Evolutionary conservation across 2,888 invertebrate species (phyloP).

Genomic region (Sphecodes monilicornis): DNA sequence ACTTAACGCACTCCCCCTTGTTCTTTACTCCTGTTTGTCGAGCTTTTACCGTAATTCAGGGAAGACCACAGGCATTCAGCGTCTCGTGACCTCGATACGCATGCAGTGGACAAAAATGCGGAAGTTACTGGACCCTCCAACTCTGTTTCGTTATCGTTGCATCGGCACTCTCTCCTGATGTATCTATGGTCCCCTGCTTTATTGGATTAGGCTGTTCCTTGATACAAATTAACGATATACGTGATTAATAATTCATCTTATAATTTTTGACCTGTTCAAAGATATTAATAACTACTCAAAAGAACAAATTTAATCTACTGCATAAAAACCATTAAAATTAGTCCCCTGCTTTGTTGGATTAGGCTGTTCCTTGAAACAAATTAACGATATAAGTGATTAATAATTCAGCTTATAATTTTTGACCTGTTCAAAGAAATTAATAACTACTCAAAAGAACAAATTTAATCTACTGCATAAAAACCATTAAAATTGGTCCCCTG

Average conservation of each 20-base stretch:
- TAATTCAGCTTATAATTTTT: background rate
- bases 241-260: background rate
- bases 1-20: slow-evolving; percentile 29
- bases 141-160: background rate
- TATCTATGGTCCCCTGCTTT: background rate
- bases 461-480: no score
- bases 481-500: no score
- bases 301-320: no score
- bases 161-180: background rate
- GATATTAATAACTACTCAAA: no score
- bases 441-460: background rate
- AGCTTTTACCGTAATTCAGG: slow-evolving; percentile 68
- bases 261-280: background rate
- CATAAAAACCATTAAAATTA: no score
- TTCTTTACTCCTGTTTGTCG: slow-evolving; percentile 54
- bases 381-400: no score
- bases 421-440: background rate
- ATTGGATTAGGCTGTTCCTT: background rate
- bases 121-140: background rate
- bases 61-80: slow-evolving; percentile 29
- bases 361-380: no score
- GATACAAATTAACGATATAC: background rate
- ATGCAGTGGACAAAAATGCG: background rate
- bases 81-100: slow-evolving; percentile 29
- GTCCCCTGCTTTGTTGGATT: no score